Evolutionary conservation across 2,888 invertebrate species (phyloP).

Genomic region (Drosophila macrospina): DNA sequence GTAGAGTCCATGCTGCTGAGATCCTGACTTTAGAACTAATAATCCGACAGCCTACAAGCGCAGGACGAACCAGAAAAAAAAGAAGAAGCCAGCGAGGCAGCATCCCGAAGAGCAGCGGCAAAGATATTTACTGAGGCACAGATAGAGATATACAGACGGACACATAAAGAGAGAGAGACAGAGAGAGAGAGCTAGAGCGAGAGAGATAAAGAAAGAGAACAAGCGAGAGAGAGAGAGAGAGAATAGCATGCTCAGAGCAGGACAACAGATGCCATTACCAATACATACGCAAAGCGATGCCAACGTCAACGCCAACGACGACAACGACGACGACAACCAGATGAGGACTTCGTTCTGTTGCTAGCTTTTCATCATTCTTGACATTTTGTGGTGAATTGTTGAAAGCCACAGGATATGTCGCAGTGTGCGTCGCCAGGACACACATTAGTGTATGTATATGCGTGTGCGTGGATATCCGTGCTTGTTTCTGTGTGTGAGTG

Average conservation of each 20-base stretch:
- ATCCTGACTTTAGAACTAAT: slow-evolving; percentile 82
- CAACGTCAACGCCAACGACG: slow-evolving; percentile 34
- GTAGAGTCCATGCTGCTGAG: slow-evolving; percentile 61
- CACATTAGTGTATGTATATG: slow-evolving; percentile 4
- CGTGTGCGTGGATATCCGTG: slow-evolving; percentile 43
- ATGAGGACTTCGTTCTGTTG: slow-evolving; percentile 49
- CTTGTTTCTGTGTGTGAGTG: slow-evolving; percentile 21
- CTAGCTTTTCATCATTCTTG: slow-evolving; percentile 85
- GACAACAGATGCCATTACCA: slow-evolving; percentile 58
- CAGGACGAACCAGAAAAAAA: slow-evolving; percentile 58
- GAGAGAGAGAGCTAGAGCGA: slow-evolving; percentile 22
- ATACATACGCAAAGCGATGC: slow-evolving; percentile 50
- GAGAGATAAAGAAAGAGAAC: slow-evolving; percentile 34
- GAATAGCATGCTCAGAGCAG: slow-evolving; percentile 33
- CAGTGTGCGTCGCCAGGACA: slow-evolving; percentile 54
- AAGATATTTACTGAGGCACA: slow-evolving; percentile 69
- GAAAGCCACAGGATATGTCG: slow-evolving; percentile 84
- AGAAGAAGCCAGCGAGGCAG: slow-evolving; percentile 52
- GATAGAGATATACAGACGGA: slow-evolving; percentile 11
- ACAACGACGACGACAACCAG: slow-evolving; percentile 31
- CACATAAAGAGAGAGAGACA: slow-evolving; percentile 9
- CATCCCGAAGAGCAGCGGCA: slow-evolving; percentile 48
- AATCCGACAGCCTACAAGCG: slow-evolving; percentile 81
- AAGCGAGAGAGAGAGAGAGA: slow-evolving; percentile 21
- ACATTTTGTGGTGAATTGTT: slow-evolving; percentile 86